Evolutionary conservation across 2,888 invertebrate species (phyloP).

Genomic region (Eupeodes luniger): DNA sequence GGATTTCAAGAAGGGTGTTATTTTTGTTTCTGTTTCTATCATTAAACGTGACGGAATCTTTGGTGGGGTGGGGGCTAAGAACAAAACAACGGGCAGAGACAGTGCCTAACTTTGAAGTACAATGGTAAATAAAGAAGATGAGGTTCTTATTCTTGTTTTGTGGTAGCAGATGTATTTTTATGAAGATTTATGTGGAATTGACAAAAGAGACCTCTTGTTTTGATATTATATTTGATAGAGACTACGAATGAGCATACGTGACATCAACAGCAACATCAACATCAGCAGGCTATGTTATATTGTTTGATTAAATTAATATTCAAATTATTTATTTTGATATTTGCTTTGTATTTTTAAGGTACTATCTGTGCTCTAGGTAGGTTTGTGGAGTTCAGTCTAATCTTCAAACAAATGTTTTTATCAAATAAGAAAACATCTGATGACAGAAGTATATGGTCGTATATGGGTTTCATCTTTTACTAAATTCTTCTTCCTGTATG

Average conservation of each 20-base stretch:
- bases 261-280: background rate
- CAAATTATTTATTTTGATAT: background rate
- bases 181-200: constrained; percentile 39
- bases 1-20: background rate
- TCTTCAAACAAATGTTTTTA: too few relatives aligned
- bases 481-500: too few relatives aligned
- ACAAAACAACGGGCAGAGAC: background rate
- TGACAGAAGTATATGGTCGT: too few relatives aligned
- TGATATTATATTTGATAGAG: background rate
- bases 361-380: too few relatives aligned
- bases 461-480: too few relatives aligned
- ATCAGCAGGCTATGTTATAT: too few relatives aligned
- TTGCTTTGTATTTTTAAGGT: too few relatives aligned
- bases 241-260: constrained; percentile 61
- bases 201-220: background rate
- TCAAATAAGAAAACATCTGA: too few relatives aligned
- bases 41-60: constrained; percentile 4
- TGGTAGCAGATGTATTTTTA: constrained; percentile 37
- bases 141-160: constrained; percentile 8
- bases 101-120: background rate
- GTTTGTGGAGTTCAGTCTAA: too few relatives aligned
- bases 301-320: background rate
- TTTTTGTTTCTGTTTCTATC: background rate
- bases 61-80: background rate
- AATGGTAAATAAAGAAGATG: background rate